Conservation (phyloP, 2,113 vertebrate species). For the Gadus chalcogrammus region DNA sequence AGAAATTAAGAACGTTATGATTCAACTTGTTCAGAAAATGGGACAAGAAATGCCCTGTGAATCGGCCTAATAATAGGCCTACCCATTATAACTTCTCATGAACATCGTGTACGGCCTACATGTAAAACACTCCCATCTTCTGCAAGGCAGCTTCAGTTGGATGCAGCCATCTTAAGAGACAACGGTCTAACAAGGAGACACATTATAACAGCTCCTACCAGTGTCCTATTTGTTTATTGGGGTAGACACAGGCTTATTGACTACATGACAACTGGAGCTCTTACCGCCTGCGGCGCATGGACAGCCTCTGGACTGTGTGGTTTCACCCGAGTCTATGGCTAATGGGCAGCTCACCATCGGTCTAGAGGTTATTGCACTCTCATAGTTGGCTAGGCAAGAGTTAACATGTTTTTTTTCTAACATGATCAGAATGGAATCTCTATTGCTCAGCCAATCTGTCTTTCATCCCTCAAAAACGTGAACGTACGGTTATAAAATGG, state of each 20-base stretch:
- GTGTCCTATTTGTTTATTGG: neutral
- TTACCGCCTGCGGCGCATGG: neutral
- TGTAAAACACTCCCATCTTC: no score
- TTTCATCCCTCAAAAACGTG: constrained; percentile 32
- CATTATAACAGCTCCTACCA: neutral
- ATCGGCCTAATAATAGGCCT: no score
- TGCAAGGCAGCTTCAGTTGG: no score
- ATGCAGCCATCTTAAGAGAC: no score
- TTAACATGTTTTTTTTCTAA: neutral
- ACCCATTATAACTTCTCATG: no score
- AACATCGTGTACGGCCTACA: no score
- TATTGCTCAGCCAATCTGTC: no score
- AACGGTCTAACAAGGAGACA: no score
- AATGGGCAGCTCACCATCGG: neutral
- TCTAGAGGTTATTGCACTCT: neutral
- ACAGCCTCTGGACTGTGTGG: neutral
- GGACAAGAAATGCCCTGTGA: no score
- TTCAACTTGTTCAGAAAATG: no score
- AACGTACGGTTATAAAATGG: constrained; percentile 28
- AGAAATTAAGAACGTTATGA: no score
- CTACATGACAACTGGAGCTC: neutral
- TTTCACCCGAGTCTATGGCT: neutral
- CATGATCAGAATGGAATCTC: constrained; percentile 11
- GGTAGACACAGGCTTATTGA: neutral
- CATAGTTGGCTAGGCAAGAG: neutral